Conservation (phyloP, 2,888 invertebrate genomes). For the Resseliella maxima region DNA sequence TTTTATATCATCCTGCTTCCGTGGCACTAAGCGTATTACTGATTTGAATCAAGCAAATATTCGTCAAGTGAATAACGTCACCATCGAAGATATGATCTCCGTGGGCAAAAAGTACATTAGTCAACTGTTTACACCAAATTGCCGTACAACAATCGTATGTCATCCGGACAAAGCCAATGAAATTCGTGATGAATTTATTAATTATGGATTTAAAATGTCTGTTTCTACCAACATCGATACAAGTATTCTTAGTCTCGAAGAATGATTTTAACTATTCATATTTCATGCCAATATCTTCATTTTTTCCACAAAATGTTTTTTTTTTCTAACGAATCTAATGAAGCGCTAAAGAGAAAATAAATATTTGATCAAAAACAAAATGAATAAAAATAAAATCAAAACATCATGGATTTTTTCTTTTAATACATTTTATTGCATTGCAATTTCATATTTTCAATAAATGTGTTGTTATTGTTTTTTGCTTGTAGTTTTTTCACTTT, state of each 20-base stretch:
- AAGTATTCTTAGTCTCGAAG: conserved; percentile 2
- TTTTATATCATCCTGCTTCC: conserved; percentile 78
- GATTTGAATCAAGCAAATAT: conserved; percentile 32
- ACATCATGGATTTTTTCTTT: neutral
- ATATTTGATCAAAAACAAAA: no score
- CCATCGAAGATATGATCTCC: conserved; percentile 72
- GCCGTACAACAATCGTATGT: conserved; percentile 80
- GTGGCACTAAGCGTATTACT: conserved; percentile 69
- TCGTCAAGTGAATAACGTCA: conserved; percentile 73
- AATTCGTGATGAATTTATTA: conserved; percentile 58
- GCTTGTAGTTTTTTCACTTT: neutral
- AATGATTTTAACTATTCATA: neutral
- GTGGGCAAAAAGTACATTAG: conserved; percentile 80
- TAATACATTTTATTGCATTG: conserved; percentile 46
- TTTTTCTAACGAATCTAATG: no score
- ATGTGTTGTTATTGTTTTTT: neutral
- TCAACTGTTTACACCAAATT: conserved; percentile 73
- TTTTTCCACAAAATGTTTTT: neutral
- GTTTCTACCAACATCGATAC: conserved; percentile 38
- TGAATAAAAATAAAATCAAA: neutral
- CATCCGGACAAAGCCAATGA: conserved; percentile 77
- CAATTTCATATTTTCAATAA: neutral
- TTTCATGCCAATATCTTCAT: neutral
- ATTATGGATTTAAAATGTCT: conserved; percentile 34
- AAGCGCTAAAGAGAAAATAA: neutral